phyloP scores from a whole-genome alignment of 2,113 vertebrate species.

The Grammomys dolichurus region DNA sequence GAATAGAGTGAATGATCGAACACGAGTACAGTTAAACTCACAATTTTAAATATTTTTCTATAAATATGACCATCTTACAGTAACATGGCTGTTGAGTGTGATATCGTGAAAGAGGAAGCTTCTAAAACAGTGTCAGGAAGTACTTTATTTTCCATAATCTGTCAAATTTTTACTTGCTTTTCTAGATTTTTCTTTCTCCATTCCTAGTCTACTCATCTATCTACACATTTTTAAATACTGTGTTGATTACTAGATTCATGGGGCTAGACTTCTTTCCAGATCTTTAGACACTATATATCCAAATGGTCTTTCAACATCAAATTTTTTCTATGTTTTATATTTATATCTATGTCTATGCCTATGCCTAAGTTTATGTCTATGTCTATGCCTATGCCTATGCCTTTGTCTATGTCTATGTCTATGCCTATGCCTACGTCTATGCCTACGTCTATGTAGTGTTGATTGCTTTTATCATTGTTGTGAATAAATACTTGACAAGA shows the following conservation, averaged over 20 bases:
- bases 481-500: neutral
- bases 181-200: neutral
- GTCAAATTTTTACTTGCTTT: neutral
- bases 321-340: neutral
- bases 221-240: neutral
- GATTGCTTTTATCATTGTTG: neutral
- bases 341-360: too few relatives aligned
- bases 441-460: neutral
- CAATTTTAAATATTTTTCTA: neutral
- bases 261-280: neutral
- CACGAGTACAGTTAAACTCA: neutral
- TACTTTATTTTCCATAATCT: neutral
- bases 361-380: too few relatives aligned
- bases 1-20: neutral
- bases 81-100: neutral
- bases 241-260: neutral
- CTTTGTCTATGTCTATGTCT: too few relatives aligned
- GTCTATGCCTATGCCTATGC: too few relatives aligned
- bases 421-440: too few relatives aligned
- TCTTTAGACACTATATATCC: neutral
- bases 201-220: neutral
- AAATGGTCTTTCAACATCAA: neutral
- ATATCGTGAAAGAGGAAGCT: neutral
- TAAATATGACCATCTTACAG: neutral
- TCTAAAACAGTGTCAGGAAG: neutral